Percentiles rank a stretch among this genome's conserved stretches.
These are phyloP conservation scores for Silurus asotus DNA, from an alignment of 2,113 vertebrate genomes.

Conservation along the genomic window DNA sequence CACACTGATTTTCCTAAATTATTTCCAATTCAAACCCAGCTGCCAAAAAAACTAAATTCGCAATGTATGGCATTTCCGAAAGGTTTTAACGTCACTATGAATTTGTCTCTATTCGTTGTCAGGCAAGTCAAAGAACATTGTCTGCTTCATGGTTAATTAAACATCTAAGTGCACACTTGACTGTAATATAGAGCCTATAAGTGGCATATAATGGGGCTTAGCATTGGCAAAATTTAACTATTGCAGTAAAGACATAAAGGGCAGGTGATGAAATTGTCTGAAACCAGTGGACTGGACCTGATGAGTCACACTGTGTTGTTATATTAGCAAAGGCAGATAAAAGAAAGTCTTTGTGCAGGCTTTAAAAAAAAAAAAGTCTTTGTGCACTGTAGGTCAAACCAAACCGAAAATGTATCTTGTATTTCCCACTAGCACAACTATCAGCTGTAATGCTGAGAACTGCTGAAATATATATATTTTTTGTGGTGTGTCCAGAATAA, in stretches of 20 bases:
- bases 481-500: not conserved
- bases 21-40: not conserved
- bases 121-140: not conserved
- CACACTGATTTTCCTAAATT: not conserved
- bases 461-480: not conserved
- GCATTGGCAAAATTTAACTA: constrained; percentile 64
- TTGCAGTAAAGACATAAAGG: constrained; percentile 57
- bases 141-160: constrained; percentile 39
- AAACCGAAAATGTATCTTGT: not conserved
- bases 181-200: constrained; percentile 45
- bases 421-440: not conserved
- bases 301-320: constrained; percentile 49
- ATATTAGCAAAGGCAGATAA: constrained; percentile 35
- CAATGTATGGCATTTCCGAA: not conserved
- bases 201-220: constrained; percentile 54
- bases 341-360: not conserved
- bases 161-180: constrained; percentile 54
- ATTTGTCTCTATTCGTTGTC: not conserved
- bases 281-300: constrained; percentile 54
- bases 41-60: not conserved
- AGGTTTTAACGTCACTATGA: not conserved
- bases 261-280: constrained; percentile 57
- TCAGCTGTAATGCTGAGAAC: not conserved
- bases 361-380: constrained; percentile 15
- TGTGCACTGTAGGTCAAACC: not conserved